Evolutionary conservation across 1,140 invertebrate genomes (phyloP).

Genomic region (Leptinotarsa lineolata): DNA sequence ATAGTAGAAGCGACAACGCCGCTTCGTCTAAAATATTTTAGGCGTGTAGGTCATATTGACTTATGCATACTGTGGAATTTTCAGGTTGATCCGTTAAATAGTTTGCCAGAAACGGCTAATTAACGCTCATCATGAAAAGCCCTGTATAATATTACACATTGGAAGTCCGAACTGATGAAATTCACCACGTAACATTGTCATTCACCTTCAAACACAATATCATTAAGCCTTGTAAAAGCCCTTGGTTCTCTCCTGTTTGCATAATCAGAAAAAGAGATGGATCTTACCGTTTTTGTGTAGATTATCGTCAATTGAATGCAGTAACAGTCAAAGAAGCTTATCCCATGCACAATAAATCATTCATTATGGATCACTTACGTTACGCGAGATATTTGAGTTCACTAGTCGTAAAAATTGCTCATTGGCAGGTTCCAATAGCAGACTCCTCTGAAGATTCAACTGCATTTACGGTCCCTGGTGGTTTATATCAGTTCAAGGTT

Average conservation of each 20-base stretch:
- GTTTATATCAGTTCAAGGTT: constrained; percentile 45
- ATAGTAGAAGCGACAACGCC: no score
- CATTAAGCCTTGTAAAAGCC: constrained; percentile 11
- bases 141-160: no score
- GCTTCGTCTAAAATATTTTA: no score
- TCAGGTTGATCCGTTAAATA: no score
- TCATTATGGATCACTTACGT: background rate
- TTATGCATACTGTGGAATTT: no score
- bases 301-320: constrained; percentile 50
- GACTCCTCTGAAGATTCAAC: constrained; percentile 44
- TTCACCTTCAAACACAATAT: no score
- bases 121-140: no score
- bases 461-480: constrained; percentile 45
- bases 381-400: constrained; percentile 30
- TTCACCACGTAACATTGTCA: no score
- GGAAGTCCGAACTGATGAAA: no score
- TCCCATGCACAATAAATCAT: constrained; percentile 28
- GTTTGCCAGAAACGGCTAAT: no score
- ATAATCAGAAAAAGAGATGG: constrained; percentile 46
- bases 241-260: constrained; percentile 43
- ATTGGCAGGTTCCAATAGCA: constrained; percentile 48
- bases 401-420: constrained; percentile 46
- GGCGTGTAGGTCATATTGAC: no score
- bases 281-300: constrained; percentile 41
- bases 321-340: constrained; percentile 25